These are phyloP conservation scores for Ictalurus punctatus DNA, from an alignment of 2,113 vertebrate species.

Conservation along the genomic window DNA sequence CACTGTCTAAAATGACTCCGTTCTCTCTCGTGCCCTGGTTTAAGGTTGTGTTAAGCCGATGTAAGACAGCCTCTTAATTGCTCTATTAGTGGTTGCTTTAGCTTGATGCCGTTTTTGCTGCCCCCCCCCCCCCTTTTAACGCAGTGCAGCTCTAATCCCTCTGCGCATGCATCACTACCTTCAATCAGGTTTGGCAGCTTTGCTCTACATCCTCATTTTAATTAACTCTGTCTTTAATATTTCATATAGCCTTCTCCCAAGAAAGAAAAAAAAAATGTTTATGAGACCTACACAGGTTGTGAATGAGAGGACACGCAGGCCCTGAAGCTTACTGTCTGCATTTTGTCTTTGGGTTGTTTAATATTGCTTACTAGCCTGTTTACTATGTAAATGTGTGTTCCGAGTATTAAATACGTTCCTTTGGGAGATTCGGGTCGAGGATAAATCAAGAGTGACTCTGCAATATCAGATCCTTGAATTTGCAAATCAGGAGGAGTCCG, in stretches of 20 bases:
- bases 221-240: constrained; percentile 72
- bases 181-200: constrained; percentile 68
- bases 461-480: constrained; percentile 45
- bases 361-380: background rate
- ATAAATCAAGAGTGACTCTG: constrained; percentile 26
- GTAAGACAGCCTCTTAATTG: constrained; percentile 65
- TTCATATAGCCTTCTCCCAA: constrained; percentile 58
- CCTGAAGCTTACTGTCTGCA: background rate
- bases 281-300: constrained; percentile 43
- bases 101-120: constrained; percentile 61
- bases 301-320: constrained; percentile 1
- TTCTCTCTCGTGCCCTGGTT: constrained; percentile 48
- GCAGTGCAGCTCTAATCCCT: constrained; percentile 67
- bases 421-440: constrained; percentile 14
- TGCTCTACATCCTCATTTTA: constrained; percentile 67
- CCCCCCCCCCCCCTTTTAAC: constrained; percentile 65
- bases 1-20: constrained; percentile 32
- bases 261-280: constrained; percentile 46
- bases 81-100: constrained; percentile 68
- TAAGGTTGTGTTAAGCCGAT: constrained; percentile 59
- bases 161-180: constrained; percentile 74
- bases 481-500: constrained; percentile 42
- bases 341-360: background rate
- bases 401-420: constrained; percentile 1
- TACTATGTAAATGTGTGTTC: constrained; percentile 18